Conservation (phyloP, 2,113 vertebrate species). For the Falcunculus frontatus region DNA sequence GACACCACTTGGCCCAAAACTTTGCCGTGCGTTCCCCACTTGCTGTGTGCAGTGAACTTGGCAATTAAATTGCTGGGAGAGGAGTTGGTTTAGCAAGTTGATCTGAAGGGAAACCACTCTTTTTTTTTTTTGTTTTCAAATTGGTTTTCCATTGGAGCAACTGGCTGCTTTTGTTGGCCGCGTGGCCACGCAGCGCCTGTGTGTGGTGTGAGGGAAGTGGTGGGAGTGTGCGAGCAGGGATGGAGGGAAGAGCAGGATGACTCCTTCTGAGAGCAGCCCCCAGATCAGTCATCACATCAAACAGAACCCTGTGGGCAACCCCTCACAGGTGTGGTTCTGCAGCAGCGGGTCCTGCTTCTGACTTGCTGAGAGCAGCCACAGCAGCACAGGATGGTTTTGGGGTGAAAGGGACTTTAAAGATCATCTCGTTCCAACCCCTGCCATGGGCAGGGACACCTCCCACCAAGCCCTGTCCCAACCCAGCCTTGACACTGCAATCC, state of each 20-base stretch:
- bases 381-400: background rate
- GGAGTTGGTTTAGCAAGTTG: background rate
- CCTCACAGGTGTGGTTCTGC: background rate
- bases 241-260: background rate
- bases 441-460: background rate
- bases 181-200: accelerated
- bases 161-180: accelerated
- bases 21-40: background rate
- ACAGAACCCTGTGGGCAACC: background rate
- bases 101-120: background rate
- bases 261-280: background rate
- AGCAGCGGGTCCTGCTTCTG: background rate
- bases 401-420: background rate
- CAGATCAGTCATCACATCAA: background rate
- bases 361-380: background rate
- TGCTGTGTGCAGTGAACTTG: background rate
- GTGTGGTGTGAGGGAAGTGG: background rate
- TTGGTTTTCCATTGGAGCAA: slow-evolving; percentile 7
- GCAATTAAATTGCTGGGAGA: background rate
- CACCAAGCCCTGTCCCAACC: background rate
- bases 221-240: background rate
- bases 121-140: background rate
- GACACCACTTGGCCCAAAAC: background rate
- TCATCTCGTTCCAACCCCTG: background rate
- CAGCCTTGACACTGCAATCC: background rate